Evolutionary conservation across 2,888 invertebrate genomes (phyloP).

Genomic region (Hydropsyche betteni): DNA sequence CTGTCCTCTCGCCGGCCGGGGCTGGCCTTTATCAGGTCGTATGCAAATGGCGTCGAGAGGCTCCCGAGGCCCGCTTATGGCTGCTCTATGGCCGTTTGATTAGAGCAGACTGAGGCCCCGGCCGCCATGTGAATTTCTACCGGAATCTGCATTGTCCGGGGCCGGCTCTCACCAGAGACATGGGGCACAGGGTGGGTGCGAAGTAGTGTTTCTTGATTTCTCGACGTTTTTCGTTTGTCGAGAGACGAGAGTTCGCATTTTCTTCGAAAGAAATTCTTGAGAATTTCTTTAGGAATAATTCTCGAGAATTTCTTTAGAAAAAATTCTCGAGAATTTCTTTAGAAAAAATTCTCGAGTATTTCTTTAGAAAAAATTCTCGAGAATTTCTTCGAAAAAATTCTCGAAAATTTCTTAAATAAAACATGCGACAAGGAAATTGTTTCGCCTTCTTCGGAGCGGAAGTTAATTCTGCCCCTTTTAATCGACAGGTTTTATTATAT

Average conservation of each 20-base stretch:
- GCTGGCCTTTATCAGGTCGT: too few species aligned
- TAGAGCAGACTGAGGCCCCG: slow-evolving; percentile 35
- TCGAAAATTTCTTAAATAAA: too few species aligned
- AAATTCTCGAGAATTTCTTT: too few species aligned
- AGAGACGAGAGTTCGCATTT: too few species aligned
- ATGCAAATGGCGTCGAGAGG: slow-evolving; percentile 3
- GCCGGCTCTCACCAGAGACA: slow-evolving; percentile 36
- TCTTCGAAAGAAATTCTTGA: too few species aligned
- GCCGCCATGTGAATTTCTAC: slow-evolving; percentile 40
- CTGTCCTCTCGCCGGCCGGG: too few species aligned
- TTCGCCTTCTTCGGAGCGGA: slow-evolving; percentile 22
- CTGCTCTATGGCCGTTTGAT: slow-evolving; percentile 18
- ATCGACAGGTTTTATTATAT: neutral
- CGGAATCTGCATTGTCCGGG: slow-evolving; percentile 39
- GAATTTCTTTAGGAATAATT: too few species aligned
- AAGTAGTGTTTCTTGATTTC: neutral
- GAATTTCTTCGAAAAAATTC: too few species aligned
- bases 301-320: too few species aligned
- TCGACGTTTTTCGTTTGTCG: too few species aligned
- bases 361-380: too few species aligned
- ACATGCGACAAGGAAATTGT: slow-evolving; percentile 31
- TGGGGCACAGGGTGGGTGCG: neutral
- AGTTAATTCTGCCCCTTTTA: slow-evolving; percentile 28
- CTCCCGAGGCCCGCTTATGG: neutral
- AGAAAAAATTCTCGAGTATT: too few species aligned